A percentile compares a stretch with the other conserved stretches of the same genome.
These are phyloP conservation scores for Petrolisthes cinctipes DNA, from an alignment of 2,888 invertebrate genomes.

Conservation along the genomic window DNA sequence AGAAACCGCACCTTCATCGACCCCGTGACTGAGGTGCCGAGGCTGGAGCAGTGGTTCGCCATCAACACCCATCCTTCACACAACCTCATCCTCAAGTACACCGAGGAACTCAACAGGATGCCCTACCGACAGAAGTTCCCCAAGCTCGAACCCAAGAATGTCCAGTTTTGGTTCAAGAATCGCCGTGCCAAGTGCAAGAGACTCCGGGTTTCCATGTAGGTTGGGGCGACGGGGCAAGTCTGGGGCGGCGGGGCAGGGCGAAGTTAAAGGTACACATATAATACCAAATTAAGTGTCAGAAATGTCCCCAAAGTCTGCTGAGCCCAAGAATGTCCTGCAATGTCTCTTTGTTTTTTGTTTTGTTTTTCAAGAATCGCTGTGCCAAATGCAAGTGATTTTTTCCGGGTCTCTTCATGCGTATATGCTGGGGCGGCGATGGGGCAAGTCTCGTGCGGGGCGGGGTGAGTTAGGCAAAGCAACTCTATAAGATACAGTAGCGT, in stretches of 20 bases:
- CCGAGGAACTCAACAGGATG: slow-evolving; percentile 96
- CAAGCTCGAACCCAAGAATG: slow-evolving; percentile 97
- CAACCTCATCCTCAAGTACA: slow-evolving; percentile 96
- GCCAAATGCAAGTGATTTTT: no score
- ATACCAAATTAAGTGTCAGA: no score
- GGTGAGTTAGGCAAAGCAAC: no score
- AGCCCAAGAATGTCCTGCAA: no score
- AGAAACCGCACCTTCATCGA: slow-evolving; percentile 99
- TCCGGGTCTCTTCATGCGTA: no score
- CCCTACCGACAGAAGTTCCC: slow-evolving; percentile 98
- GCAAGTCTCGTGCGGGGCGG: no score
- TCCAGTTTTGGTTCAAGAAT: slow-evolving; percentile 99
- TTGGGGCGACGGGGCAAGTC: neutral
- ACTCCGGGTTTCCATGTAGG: slow-evolving; percentile 79
- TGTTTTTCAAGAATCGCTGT: no score
- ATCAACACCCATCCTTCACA: slow-evolving; percentile 99
- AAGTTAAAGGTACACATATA: neutral
- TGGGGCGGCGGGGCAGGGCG: neutral
- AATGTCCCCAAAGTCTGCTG: no score
- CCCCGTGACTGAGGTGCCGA: slow-evolving; percentile 96
- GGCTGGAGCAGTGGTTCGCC: slow-evolving; percentile 94
- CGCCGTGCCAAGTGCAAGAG: slow-evolving; percentile 98
- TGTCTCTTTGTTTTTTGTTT: no score
- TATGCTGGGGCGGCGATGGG: no score
- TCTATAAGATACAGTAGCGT: no score